Evolutionary conservation across 2,797 vertebrate genomes (phyloP).

Genomic region (Chromis chromis): DNA sequence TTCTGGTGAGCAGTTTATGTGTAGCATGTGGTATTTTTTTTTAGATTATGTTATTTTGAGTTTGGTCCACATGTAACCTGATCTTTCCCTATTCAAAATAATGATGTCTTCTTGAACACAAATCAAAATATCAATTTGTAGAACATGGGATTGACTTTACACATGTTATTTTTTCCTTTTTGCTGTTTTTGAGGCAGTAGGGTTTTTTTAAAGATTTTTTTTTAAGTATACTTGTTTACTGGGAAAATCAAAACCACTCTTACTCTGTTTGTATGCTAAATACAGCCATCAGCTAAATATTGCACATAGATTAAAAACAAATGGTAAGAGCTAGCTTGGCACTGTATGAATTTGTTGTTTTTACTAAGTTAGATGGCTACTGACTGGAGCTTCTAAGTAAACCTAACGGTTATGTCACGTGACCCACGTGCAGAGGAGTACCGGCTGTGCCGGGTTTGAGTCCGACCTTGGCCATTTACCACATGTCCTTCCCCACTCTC

Average conservation of each 20-base stretch:
- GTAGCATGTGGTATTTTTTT: background rate
- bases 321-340: background rate
- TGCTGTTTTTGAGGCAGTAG: background rate
- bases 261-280: background rate
- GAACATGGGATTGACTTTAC: background rate
- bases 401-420: too few species aligned
- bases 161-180: too few species aligned
- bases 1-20: background rate
- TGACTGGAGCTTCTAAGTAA: background rate
- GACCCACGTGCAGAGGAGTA: too few species aligned
- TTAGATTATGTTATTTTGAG: slow-evolving; percentile 1
- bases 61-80: background rate
- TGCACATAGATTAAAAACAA: too few species aligned
- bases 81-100: background rate
- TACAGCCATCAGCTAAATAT: too few species aligned
- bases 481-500: too few species aligned
- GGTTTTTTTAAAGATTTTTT: too few species aligned
- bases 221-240: background rate
- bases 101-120: background rate
- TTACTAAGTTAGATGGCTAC: background rate
- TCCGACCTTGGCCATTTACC: too few species aligned
- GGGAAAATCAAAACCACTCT: background rate
- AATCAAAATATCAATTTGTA: background rate
- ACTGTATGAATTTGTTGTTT: background rate
- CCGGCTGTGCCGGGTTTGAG: too few species aligned